A percentile compares a stretch with the other conserved stretches of the same genome.
Conservation (phyloP, 1,140 invertebrate genomes). For the Saxidomus purpurata region DNA sequence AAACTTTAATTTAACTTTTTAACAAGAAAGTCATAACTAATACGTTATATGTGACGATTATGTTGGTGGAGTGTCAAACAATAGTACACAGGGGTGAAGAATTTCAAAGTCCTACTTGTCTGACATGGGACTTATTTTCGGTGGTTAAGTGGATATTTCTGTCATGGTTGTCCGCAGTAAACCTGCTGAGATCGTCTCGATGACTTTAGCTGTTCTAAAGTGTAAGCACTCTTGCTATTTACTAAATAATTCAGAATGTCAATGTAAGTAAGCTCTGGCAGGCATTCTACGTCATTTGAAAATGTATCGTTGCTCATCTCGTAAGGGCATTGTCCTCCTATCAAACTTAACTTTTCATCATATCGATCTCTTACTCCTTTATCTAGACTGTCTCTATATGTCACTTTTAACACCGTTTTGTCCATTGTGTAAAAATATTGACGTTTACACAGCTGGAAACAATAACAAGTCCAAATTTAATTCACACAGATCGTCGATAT, state of each 20-base stretch:
- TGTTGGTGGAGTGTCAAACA: too few species aligned
- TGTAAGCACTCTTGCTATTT: constrained; percentile 44
- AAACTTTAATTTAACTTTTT: too few species aligned
- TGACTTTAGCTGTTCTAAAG: constrained; percentile 48
- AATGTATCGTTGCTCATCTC: background rate
- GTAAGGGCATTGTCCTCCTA: constrained; percentile 15
- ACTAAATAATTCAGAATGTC: constrained; percentile 66
- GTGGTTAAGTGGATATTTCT: too few species aligned
- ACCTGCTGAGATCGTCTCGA: too few species aligned
- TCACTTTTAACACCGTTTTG: background rate
- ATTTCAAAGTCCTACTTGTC: too few species aligned
- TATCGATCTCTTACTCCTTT: background rate
- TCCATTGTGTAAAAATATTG: background rate
- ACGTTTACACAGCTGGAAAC: background rate
- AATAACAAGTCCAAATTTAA: background rate
- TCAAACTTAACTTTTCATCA: constrained; percentile 1
- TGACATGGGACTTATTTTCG: too few species aligned
- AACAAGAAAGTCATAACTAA: too few species aligned
- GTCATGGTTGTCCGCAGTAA: too few species aligned
- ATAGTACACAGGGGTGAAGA: too few species aligned
- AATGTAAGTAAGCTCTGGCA: too few species aligned
- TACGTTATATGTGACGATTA: too few species aligned
- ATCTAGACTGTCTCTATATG: constrained; percentile 6
- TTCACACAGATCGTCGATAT: background rate
- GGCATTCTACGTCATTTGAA: background rate